phyloP scores from a whole-genome alignment of 2,888 invertebrate genomes.

The Noctuana brunneofusca region DNA sequence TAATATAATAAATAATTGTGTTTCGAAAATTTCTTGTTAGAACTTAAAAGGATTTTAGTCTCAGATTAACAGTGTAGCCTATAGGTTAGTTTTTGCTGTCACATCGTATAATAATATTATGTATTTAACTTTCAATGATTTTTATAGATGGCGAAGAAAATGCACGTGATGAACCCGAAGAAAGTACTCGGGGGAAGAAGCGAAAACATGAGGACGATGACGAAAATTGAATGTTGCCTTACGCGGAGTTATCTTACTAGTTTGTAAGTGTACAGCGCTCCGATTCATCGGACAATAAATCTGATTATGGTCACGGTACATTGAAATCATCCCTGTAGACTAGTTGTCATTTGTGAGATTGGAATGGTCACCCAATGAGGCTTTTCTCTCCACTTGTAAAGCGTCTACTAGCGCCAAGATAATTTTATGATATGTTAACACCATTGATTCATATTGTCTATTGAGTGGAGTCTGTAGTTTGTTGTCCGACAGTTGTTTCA shows the following conservation, averaged over 20 bases:
- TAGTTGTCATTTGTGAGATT: constrained; percentile 74
- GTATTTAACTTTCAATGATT: constrained; percentile 2
- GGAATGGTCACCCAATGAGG: constrained; percentile 50
- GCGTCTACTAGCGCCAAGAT: constrained; percentile 30
- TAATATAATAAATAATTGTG: not conserved
- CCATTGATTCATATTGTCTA: constrained; percentile 60
- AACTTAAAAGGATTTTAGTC: too few species aligned
- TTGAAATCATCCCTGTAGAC: constrained; percentile 55
- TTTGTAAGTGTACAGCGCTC: constrained; percentile 81
- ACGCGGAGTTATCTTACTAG: constrained; percentile 78
- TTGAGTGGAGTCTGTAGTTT: constrained; percentile 77
- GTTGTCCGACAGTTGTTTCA: constrained; percentile 79
- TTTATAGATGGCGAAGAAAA: constrained; percentile 69
- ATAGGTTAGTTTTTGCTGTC: too few species aligned
- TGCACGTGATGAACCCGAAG: constrained; percentile 69
- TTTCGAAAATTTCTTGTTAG: too few species aligned
- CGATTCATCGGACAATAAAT: constrained; percentile 80
- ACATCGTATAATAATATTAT: too few species aligned
- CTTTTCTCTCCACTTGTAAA: constrained; percentile 13
- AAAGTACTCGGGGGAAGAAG: constrained; percentile 84
- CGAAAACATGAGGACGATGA: constrained; percentile 84
- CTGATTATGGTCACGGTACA: constrained; percentile 51
- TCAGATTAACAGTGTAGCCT: too few species aligned
- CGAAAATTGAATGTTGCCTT: constrained; percentile 80
- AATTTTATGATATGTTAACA: constrained; percentile 55